Base-by-base conservation (phyloP, 2,113 vertebrate genomes). In the Trogon melanurus region DNA sequence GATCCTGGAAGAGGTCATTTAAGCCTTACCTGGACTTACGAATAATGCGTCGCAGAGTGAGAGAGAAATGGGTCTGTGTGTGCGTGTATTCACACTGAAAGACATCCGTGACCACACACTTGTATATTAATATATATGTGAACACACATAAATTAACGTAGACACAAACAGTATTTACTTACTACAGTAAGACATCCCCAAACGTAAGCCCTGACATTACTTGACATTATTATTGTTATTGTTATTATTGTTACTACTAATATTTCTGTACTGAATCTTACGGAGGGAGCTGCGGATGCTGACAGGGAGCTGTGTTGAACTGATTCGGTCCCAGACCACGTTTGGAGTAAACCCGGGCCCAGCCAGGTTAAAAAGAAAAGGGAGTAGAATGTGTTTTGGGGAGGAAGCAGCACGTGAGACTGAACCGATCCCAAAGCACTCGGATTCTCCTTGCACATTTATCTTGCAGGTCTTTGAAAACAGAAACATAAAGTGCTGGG, bases 21-120 rank as follows among this genome's bases (percentile, higher is more conserved):
- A 30, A 93, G 81, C 92, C 94, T 95, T 97, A 97, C 97, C 97
- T 97, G 97, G 88, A 38, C 89, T 79, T 62, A 34, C 8, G 7
- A 79, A 51, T 85, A 71, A 60, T 10, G 76, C 86, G 88, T 15
- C 62, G 64, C 79, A 62, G 88, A 26, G 74, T 1, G 20, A 48
- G 62, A 61, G 53, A 34, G 85, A 74, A 69, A 62, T 16, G 71
- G 26, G 60, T 36, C 48, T 2, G 2, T 54, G 65, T 32, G 67
- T 32, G 2, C 25, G 53, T 69, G 51, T 32, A 18, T 16, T 44
- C 64, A 9, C 54, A 3, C 32, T 29, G 50, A 62, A 75, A 47
- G 53, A 53, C 0, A 3, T 14, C 19, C 12, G 20, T 67, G 85
- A 48, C 62, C 91, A 48, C 91, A 65, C 71, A 25, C 26, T 6